Evolutionary conservation across 2,113 vertebrate genomes (phyloP).

Genomic region (Clarias batrachus): DNA sequence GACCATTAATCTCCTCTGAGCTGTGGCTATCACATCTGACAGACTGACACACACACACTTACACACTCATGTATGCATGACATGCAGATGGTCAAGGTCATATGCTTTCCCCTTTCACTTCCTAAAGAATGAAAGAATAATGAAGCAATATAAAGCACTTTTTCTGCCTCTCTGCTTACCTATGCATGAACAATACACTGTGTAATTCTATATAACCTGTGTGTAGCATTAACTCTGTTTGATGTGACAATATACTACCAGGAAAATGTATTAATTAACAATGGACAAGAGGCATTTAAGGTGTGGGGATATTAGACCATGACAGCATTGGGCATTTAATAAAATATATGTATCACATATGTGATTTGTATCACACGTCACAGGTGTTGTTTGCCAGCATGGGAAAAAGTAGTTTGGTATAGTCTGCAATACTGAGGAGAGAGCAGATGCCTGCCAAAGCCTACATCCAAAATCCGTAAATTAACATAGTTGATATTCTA

Average conservation of each 20-base stretch:
- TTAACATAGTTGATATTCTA: too few relatives aligned
- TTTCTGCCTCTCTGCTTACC: not conserved
- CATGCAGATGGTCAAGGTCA: slow-evolving; percentile 21
- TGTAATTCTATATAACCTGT: not conserved
- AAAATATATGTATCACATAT: too few relatives aligned
- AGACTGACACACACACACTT: slow-evolving; percentile 1
- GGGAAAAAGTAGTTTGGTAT: too few relatives aligned
- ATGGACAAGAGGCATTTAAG: too few relatives aligned
- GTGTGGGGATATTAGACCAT: too few relatives aligned
- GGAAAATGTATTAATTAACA: not conserved
- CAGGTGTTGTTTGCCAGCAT: too few relatives aligned
- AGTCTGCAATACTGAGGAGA: too few relatives aligned
- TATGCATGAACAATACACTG: not conserved
- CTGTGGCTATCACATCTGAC: slow-evolving; percentile 39
- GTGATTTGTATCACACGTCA: too few relatives aligned
- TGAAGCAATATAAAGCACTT: not conserved
- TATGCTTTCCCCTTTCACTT: slow-evolving; percentile 2
- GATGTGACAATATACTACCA: not conserved
- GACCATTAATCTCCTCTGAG: slow-evolving; percentile 47
- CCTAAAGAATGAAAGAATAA: slow-evolving; percentile 10
- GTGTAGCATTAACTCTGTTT: not conserved
- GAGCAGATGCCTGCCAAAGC: too few relatives aligned
- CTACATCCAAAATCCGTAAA: too few relatives aligned
- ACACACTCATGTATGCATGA: slow-evolving; percentile 16
- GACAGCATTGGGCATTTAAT: too few relatives aligned